Evolutionary conservation across 2,888 invertebrate species (phyloP), one percentile per base, ranked within the genome.

Genomic region (Xanthia togata): DNA sequence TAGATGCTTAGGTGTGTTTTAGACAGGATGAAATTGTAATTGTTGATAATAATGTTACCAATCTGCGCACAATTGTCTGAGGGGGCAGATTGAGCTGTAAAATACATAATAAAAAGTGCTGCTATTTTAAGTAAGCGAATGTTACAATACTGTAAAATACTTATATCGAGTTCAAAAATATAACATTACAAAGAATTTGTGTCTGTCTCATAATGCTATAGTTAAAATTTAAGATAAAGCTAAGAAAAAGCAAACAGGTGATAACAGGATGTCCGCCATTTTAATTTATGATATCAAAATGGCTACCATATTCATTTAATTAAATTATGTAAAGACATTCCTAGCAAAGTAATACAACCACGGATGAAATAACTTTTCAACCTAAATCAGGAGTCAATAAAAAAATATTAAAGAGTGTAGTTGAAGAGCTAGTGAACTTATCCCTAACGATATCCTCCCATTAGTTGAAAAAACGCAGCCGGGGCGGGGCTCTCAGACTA

Each of bases 401-500:
- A 59, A 62, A 76, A 76, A 83, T 35, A 76, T 75, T 68, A 72
- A 79, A 74, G 70, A 73, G 55, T 73, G 14, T 70, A 70, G 75
- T 73, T 71, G 50, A 60, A 65, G 71, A 82, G 57, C 74, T 79
- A 75, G 73, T 78, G 78, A 85, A 80, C 78, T 63, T 63, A 70
- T 68, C 65, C 83, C 73, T 70, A 71, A 76, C 74, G 70, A 79
- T 73, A 79, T 78, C 76, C 70, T 75, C 64, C 72, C 78, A 78
- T 86, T 85, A 86, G 84, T 80, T 75, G 64, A 82, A 88, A 88
- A 87, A 88, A 85, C 67, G 41, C 71, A 74, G 67, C 65, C 70
- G 60, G 76, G 89, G 86, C 84, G 86, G 85, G 74, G 79, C 81
- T 65, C 83, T 62, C 82, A 73, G 82, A 82, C 88, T 88, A 89